These are phyloP conservation scores for Hippoglossus stenolepis DNA, from an alignment of 2,113 vertebrate species.

Conservation along the genomic window DNA sequence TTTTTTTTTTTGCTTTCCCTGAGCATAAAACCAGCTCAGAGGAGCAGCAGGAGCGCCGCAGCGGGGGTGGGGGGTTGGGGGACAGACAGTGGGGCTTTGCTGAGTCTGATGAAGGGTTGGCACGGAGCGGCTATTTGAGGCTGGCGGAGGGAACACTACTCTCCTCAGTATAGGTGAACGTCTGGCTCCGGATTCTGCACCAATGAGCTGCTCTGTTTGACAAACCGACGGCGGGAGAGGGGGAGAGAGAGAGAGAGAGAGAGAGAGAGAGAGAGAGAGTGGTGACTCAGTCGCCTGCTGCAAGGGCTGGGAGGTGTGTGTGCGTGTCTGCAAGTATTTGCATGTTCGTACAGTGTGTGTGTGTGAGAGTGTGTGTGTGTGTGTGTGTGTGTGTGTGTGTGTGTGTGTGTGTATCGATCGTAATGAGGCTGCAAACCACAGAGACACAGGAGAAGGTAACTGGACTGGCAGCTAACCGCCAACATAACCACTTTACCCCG, in stretches of 20 bases:
- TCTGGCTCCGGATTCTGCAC: conserved; percentile 61
- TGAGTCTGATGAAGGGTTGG: conserved; percentile 78
- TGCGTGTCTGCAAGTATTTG: too few relatives aligned
- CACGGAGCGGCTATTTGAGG: conserved; percentile 53
- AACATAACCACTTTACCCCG: too few relatives aligned
- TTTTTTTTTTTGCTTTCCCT: conserved; percentile 34
- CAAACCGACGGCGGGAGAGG: conserved; percentile 8
- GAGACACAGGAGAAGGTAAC: too few relatives aligned
- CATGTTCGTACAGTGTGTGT: not conserved
- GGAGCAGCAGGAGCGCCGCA: conserved; percentile 46
- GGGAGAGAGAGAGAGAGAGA: too few relatives aligned
- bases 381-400: not conserved
- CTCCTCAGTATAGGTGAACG: conserved; percentile 70
- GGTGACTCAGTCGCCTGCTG: conserved; percentile 44
- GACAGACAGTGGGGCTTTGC: conserved; percentile 69
- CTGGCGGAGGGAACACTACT: conserved; percentile 63
- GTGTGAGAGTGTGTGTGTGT: not conserved
- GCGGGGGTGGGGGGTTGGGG: not conserved
- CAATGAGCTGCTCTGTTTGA: conserved; percentile 70
- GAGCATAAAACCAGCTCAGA: conserved; percentile 54
- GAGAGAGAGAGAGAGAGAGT: too few relatives aligned
- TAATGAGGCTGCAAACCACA: too few relatives aligned
- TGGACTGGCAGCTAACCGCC: too few relatives aligned
- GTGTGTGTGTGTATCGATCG: not conserved
- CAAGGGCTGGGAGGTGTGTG: conserved; percentile 24